Evolutionary conservation across 1,140 invertebrate species (phyloP).

Genomic region (Drosophila nebulosa): DNA sequence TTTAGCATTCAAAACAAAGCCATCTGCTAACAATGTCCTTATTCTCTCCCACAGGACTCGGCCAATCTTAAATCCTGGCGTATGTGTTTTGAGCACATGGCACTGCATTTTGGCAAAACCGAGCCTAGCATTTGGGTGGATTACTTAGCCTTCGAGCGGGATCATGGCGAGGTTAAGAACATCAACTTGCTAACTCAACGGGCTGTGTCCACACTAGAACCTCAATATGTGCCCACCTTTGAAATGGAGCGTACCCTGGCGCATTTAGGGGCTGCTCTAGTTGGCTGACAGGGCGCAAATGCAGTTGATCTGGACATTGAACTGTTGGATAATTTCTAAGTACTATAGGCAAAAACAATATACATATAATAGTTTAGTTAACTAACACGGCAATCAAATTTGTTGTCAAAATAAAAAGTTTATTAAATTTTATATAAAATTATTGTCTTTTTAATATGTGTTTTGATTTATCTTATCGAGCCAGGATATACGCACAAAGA

Average conservation of each 20-base stretch:
- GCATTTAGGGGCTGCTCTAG: slow-evolving; percentile 43
- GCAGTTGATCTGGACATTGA: background rate
- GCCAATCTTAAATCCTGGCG: slow-evolving; percentile 51
- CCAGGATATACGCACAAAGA: too few relatives aligned
- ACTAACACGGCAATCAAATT: background rate
- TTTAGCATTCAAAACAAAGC: background rate
- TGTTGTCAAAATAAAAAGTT: background rate
- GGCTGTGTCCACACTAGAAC: slow-evolving; percentile 53
- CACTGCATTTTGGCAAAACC: slow-evolving; percentile 61
- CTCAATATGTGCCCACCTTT: slow-evolving; percentile 50
- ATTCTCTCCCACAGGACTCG: slow-evolving; percentile 19
- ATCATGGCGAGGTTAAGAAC: slow-evolving; percentile 64
- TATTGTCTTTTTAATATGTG: too few relatives aligned
- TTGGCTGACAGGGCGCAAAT: background rate
- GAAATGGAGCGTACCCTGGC: slow-evolving; percentile 54
- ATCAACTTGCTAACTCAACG: slow-evolving; percentile 49
- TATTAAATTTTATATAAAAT: too few relatives aligned
- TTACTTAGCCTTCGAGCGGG: slow-evolving; percentile 70
- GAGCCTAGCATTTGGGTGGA: slow-evolving; percentile 69
- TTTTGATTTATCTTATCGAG: too few relatives aligned
- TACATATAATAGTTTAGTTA: background rate
- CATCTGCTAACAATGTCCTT: background rate
- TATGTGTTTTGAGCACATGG: slow-evolving; percentile 68
- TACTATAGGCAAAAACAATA: background rate
- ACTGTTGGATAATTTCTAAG: slow-evolving; percentile 15